Evolutionary conservation across 2,888 invertebrate genomes (phyloP), one percentile per base, ranked within the genome.

Genomic region (Hyppa rectilinea): DNA sequence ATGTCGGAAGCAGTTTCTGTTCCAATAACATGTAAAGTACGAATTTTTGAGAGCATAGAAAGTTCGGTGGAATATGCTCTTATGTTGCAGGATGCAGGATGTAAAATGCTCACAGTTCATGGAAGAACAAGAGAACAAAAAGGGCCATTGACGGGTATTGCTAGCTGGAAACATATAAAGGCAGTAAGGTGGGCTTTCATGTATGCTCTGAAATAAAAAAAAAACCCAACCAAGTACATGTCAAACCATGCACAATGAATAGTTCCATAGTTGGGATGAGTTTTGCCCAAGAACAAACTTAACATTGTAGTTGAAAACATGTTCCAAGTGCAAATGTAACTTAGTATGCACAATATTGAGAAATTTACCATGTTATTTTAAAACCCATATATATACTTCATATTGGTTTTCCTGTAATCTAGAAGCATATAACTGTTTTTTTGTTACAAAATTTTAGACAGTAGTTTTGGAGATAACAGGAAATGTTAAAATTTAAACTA

Each of bases 1-100:
- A 96, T 98, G 90, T 97, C 97, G 78, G 93, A 96, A 87, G 96
- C 97, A 80, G 96, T 98, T 10, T 96, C 97, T 75, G 96, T 99
- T 70, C 99, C 99, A 50, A 97, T 99, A n/a, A 99, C 99, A 23
- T 99, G 99, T 92, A 99, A 99, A 96, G 97, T 99, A 59, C 97
- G 99, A 84, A 97, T 99, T 77, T 99, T 99, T 95, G 97, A 98
- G 67, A 98, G 97, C 88, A 95, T 98, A 56, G 96, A 97, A 55
- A 98, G 97, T 91, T 99, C 99, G 0, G 97, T 99, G 26, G 93
- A 97, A 71, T 99, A 99, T 96, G 99, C 99, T 6, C 96, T 98
- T 93, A 98, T 99, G 98, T 94, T 99, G 80, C 99, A 99, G 94
- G 95, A 96, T n/a, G 98, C 99, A 61, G 99, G 99, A 38, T 98